Conservation (phyloP, 2,888 invertebrate genomes). For the Trachelus tabidus region DNA sequence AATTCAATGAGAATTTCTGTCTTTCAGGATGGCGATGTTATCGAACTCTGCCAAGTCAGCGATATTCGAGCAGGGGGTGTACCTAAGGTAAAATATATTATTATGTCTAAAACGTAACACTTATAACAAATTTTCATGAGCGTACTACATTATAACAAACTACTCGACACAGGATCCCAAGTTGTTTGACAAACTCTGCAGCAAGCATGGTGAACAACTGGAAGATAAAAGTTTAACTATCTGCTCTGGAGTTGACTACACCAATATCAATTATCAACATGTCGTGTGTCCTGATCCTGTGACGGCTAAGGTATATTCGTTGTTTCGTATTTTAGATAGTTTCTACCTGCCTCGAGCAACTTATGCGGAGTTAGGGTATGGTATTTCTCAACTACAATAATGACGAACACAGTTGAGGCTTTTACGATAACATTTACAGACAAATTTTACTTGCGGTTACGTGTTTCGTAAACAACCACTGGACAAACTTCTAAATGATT, state of each 20-base stretch:
- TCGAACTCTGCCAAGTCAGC: slow-evolving; percentile 98
- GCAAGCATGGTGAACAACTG: slow-evolving; percentile 82
- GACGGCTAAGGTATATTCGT: slow-evolving; percentile 85
- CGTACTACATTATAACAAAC: not conserved
- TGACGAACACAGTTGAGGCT: not conserved
- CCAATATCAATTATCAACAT: slow-evolving; percentile 98
- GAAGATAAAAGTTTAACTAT: slow-evolving; percentile 96
- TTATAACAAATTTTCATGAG: not conserved
- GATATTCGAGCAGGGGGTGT: slow-evolving; percentile 94
- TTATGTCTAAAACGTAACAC: slow-evolving; percentile 16
- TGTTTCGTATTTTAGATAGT: not conserved
- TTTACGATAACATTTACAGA: not conserved
- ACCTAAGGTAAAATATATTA: slow-evolving; percentile 79
- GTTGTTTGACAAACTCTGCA: slow-evolving; percentile 78
- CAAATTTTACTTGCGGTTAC: not conserved
- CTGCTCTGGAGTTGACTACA: slow-evolving; percentile 98
- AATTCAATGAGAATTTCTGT: not conserved
- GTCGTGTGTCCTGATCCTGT: slow-evolving; percentile 94
- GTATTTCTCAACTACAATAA: not conserved
- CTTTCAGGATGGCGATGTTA: slow-evolving; percentile 94
- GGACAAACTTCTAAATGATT: not conserved
- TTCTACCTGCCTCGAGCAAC: not conserved
- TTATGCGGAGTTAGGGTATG: not conserved
- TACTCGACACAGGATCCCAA: slow-evolving; percentile 78
- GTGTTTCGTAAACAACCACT: not conserved